phyloP scores from a whole-genome alignment of 2,888 invertebrate species.

The Tenthredo mesomela region DNA sequence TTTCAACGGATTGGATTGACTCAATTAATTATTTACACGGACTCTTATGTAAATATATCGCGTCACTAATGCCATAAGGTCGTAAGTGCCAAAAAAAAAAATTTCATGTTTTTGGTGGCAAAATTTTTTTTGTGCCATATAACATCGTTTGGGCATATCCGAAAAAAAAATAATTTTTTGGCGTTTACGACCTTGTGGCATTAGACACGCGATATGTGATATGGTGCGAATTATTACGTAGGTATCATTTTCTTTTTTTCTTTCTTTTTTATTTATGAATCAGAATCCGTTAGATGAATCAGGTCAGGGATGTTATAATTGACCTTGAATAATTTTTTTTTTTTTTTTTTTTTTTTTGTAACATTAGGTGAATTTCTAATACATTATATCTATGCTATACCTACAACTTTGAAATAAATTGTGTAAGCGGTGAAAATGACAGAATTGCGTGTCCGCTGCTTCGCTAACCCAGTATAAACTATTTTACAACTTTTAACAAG shows the following conservation, averaged over 20 bases:
- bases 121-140: no score
- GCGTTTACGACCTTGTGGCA: no score
- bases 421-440: conserved; percentile 14
- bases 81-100: no score
- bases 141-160: no score
- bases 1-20: not conserved
- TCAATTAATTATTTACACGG: not conserved
- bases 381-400: not conserved
- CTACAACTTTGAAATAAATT: not conserved
- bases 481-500: conserved; percentile 22
- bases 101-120: no score
- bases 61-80: no score
- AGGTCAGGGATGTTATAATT: not conserved
- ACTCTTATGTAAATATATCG: no score
- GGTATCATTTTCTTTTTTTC: no score
- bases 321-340: not conserved
- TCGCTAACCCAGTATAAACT: not conserved
- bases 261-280: not conserved
- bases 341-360: not conserved
- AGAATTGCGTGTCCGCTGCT: conserved; percentile 21
- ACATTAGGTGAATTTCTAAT: not conserved
- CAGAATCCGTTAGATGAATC: not conserved
- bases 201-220: no score
- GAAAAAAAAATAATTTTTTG: no score
- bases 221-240: not conserved